Evolutionary conservation across 2,888 invertebrate genomes (phyloP).

Genomic region (Caenorhabditis japonica): DNA sequence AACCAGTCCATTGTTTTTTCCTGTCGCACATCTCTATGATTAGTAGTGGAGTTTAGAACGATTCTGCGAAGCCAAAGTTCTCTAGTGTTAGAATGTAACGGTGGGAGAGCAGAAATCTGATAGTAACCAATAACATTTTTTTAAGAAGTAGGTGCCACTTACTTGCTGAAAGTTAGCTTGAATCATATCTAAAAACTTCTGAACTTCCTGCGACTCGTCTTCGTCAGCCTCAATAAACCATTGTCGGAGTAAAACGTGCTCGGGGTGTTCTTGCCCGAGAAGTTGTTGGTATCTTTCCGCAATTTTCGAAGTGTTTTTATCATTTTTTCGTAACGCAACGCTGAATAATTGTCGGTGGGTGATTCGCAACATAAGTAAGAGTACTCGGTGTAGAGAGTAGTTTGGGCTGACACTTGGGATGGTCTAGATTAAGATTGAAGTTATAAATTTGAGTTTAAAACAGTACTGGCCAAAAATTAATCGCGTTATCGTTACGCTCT

Average conservation of each 20-base stretch:
- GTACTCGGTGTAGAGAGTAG: constrained; percentile 17
- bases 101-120: constrained; percentile 32
- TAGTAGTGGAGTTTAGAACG: constrained; percentile 35
- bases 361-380: constrained; percentile 43
- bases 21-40: constrained; percentile 43
- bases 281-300: constrained; percentile 37
- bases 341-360: constrained; percentile 37
- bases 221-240: constrained; percentile 18
- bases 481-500: too few species aligned
- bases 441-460: not conserved
- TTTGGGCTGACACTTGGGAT: not conserved
- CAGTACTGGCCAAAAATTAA: too few species aligned
- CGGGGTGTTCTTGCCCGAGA: constrained; percentile 16
- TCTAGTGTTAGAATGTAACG: constrained; percentile 7
- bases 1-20: constrained; percentile 51
- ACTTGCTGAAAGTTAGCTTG: constrained; percentile 43
- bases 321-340: constrained; percentile 19
- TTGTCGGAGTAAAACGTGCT: constrained; percentile 15
- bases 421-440: not conserved
- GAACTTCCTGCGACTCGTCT: constrained; percentile 16
- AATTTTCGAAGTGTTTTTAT: constrained; percentile 5
- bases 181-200: constrained; percentile 25
- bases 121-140: not conserved
- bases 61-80: constrained; percentile 45
- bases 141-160: not conserved